Conservation (phyloP, 1,140 invertebrate species). For the Caenorhabditis elegans region DNA sequence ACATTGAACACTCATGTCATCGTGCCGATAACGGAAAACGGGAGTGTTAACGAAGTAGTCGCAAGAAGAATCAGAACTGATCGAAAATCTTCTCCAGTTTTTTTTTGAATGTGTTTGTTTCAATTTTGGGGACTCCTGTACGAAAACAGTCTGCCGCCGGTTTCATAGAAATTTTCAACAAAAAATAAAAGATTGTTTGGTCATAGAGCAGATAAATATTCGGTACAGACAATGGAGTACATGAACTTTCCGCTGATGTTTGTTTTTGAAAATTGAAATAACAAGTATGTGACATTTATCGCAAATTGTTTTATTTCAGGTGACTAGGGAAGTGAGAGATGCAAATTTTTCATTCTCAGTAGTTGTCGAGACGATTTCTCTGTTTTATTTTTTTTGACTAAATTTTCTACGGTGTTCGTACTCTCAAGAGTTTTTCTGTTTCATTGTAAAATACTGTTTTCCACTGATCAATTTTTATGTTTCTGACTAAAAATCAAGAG, state of each 20-base stretch:
- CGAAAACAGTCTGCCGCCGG: not conserved
- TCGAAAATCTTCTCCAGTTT: not conserved
- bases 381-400: too few species aligned
- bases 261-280: not conserved
- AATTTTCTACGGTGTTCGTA: too few species aligned
- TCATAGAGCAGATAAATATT: not conserved
- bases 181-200: not conserved
- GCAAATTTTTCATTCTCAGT: too few species aligned
- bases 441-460: too few species aligned
- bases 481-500: slow-evolving; percentile 3
- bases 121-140: not conserved
- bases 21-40: slow-evolving; percentile 24
- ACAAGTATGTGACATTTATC: not conserved
- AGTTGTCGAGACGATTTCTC: too few species aligned
- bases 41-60: not conserved
- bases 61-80: not conserved
- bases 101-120: not conserved
- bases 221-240: not conserved
- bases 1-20: slow-evolving; percentile 15
- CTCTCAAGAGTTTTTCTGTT: too few species aligned
- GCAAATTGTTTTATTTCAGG: not conserved
- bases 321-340: not conserved
- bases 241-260: not conserved
- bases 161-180: not conserved
- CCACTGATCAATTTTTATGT: too few species aligned